These are phyloP conservation scores for Psix sp. DNA, from an alignment of 1,140 invertebrate genomes.

Conservation along the genomic window DNA sequence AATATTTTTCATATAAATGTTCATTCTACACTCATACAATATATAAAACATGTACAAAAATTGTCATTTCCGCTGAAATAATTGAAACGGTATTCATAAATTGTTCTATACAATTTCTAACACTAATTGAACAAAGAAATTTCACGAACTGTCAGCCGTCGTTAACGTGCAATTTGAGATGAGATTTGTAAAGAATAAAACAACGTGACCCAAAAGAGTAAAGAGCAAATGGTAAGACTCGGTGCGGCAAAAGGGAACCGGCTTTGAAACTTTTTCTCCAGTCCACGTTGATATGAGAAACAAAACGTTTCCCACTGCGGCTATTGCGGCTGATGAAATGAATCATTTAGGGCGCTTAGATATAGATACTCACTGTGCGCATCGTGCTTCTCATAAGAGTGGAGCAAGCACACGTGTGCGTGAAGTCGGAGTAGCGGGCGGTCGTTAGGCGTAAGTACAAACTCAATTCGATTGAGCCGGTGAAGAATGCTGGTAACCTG, in stretches of 20 bases:
- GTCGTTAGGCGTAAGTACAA: conserved; percentile 27
- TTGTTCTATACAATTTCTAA: no score
- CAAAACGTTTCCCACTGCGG: conserved; percentile 29
- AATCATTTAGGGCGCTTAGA: conserved; percentile 29
- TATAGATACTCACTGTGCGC: conserved; percentile 1
- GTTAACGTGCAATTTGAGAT: background rate
- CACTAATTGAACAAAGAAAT: no score
- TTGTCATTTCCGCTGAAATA: no score
- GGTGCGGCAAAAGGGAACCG: conserved; percentile 3
- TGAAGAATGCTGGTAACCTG: conserved; percentile 32
- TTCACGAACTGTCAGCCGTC: no score
- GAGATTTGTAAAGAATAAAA: background rate
- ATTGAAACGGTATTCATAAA: no score
- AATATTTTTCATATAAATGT: no score
- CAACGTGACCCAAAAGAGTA: background rate
- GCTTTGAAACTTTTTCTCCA: conserved; percentile 1
- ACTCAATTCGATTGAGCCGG: conserved; percentile 51
- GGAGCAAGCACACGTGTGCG: background rate
- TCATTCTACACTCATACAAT: no score
- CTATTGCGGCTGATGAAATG: conserved; percentile 23
- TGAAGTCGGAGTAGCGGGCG: background rate
- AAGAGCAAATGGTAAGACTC: background rate
- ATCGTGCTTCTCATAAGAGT: background rate
- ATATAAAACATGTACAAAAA: no score
- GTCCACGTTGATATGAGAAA: conserved; percentile 17